Evolutionary conservation across 2,797 vertebrate genomes (phyloP), one percentile per base, ranked within the genome.

Genomic region (Macrochelys suwanniensis): DNA sequence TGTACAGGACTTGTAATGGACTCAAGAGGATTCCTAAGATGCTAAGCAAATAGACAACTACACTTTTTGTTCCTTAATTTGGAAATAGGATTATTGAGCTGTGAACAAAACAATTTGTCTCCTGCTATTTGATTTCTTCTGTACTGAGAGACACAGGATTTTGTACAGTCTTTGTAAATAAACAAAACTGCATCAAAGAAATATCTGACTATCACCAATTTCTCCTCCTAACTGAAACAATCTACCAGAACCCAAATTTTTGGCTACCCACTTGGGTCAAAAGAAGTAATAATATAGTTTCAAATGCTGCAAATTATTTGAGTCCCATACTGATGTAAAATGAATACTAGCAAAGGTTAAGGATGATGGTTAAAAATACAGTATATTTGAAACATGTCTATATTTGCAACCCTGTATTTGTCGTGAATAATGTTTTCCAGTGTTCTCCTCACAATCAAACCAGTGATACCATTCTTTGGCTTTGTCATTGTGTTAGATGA

Each of bases 241-340:
- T 5, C n/a, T 42, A 42, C 68, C 42, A 42, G n/a, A 71, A 5
- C n/a, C 37, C 68, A 71, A 42, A 71, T 71, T 71, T 68, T 23
- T 71, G 37, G n/a, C 68, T 23, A 42, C n/a, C 19, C 10, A 42
- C 21, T 71, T 71, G 19, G 10, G 11, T 71, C n/a, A 71, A 42
- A 65, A 71, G 37, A 23, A 71, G 37, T 71, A 71, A 28, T 76
- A 47, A 47, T 49, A 47, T 49, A 17, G 13, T 49, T 77, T 49
- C 25, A 77, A 49, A 77, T 49, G 26, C 26, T 77, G 45, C 12
- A 28, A 49, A 26, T 9, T 47, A 28, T 77, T 77, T 47, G 50
- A n/a, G 54, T 91, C n/a, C 61, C 49, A 61, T 77, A 45, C n/a
- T 91, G 84, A 82, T 82, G 79, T 84, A 84, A 89, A 84, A 84